These are phyloP conservation scores for Arge pagana DNA, from an alignment of 2,888 invertebrate genomes.

Conservation along the genomic window DNA sequence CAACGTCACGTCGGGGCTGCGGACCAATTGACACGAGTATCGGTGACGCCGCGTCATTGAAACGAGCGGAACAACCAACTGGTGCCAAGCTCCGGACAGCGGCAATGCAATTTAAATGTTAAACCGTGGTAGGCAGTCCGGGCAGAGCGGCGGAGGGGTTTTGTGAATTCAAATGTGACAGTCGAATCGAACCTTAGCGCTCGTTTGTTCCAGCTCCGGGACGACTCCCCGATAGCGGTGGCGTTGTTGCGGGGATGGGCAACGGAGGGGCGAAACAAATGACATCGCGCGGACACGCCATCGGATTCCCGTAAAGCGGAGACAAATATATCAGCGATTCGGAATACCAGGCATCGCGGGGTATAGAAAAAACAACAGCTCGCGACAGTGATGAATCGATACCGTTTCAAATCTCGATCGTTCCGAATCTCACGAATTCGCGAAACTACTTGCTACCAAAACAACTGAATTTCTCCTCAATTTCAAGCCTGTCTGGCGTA, in stretches of 20 bases:
- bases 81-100: constrained; percentile 42
- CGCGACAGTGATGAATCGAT: too few relatives aligned
- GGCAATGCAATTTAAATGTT: constrained; percentile 52
- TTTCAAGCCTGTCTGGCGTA: too few relatives aligned
- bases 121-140: constrained; percentile 38
- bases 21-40: constrained; percentile 1
- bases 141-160: constrained; percentile 28
- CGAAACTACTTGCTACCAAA: too few relatives aligned
- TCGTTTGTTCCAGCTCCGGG: constrained; percentile 43
- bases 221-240: background rate
- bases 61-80: constrained; percentile 6
- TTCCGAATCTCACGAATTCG: too few relatives aligned
- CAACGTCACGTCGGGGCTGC: too few relatives aligned
- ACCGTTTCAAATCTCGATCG: too few relatives aligned
- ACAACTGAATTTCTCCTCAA: too few relatives aligned
- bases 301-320: constrained; percentile 17
- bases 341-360: too few relatives aligned
- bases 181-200: constrained; percentile 45
- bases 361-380: too few relatives aligned
- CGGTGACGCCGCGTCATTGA: constrained; percentile 4
- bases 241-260: background rate
- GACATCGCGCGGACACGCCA: constrained; percentile 21
- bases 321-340: constrained; percentile 11
- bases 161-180: constrained; percentile 46
- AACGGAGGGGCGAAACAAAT: constrained; percentile 19